Evolutionary conservation across 2,888 invertebrate species (phyloP).

Genomic region (Drosophila diplacantha): DNA sequence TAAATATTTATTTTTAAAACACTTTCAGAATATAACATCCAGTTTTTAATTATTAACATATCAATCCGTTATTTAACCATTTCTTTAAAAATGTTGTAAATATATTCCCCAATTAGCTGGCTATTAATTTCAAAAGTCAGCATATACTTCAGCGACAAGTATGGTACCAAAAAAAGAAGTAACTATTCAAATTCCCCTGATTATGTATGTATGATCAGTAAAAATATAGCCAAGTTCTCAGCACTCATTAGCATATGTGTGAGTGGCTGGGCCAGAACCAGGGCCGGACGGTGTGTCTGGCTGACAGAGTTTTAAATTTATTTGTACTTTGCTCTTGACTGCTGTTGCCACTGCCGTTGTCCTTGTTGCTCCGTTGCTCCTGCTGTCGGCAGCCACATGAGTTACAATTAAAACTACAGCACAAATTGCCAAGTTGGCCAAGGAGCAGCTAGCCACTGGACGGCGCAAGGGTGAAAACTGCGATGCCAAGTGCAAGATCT

Average conservation of each 20-base stretch:
- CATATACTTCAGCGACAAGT: too few species aligned
- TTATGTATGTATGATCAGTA: background rate
- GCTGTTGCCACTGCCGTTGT: conserved; percentile 21
- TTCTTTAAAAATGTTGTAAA: too few species aligned
- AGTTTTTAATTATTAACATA: too few species aligned
- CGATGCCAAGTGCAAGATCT: conserved; percentile 34
- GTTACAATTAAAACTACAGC: conserved; percentile 65
- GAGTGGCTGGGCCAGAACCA: background rate
- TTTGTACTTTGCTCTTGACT: conserved; percentile 43
- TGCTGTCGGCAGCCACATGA: conserved; percentile 52
- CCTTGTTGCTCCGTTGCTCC: conserved; percentile 1
- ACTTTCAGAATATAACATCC: too few species aligned
- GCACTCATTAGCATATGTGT: conserved; percentile 12
- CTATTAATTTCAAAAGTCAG: background rate
- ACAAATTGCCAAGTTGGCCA: conserved; percentile 49
- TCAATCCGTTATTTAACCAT: too few species aligned
- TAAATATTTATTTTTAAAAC: background rate
- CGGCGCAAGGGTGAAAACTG: conserved; percentile 16
- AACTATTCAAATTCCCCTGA: background rate
- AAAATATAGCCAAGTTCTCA: conserved; percentile 10
- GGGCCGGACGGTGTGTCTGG: conserved; percentile 6
- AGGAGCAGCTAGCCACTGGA: conserved; percentile 31
- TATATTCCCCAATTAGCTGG: too few species aligned
- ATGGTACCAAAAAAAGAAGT: background rate
- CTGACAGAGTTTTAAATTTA: conserved; percentile 53